phyloP scores from a whole-genome alignment of 2,888 invertebrate genomes.

The Drosophila antonietae region DNA sequence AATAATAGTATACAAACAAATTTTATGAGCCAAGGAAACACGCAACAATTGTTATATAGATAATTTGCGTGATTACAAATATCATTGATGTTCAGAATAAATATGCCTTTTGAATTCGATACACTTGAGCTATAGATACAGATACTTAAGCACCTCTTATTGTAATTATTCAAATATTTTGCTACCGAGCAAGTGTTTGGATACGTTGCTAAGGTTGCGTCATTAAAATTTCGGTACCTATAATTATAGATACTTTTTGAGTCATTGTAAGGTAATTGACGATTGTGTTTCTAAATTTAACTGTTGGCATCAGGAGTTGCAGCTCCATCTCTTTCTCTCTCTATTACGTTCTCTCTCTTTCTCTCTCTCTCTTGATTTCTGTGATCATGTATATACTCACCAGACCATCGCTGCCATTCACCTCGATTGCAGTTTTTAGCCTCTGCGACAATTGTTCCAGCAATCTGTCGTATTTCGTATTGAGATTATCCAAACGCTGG shows the following conservation, averaged over 20 bases:
- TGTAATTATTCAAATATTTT: background rate
- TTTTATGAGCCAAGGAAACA: background rate
- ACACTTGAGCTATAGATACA: background rate
- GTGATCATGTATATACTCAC: conserved; percentile 77
- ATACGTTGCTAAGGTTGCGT: background rate
- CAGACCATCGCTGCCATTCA: conserved; percentile 85
- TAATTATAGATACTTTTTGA: conserved; percentile 22
- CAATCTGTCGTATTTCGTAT: conserved; percentile 84
- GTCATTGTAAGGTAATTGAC: conserved; percentile 39
- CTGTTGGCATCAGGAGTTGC: conserved; percentile 49
- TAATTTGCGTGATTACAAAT: background rate
- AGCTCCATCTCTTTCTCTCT: conserved; percentile 19
- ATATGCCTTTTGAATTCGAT: background rate
- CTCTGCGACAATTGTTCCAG: conserved; percentile 84
- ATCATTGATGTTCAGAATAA: background rate
- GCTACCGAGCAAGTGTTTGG: background rate
- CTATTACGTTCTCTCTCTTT: conserved; percentile 16
- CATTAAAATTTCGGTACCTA: conserved; percentile 4
- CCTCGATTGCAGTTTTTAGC: conserved; percentile 84
- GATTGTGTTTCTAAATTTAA: conserved; percentile 51
- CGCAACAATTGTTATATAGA: background rate
- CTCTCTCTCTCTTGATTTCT: conserved; percentile 16
- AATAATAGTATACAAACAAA: background rate
- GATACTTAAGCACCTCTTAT: background rate
- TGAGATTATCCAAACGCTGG: conserved; percentile 84